These are phyloP conservation scores for Hippocampus mohnikei DNA, from an alignment of 2,113 vertebrate species.

Conservation along the genomic window DNA sequence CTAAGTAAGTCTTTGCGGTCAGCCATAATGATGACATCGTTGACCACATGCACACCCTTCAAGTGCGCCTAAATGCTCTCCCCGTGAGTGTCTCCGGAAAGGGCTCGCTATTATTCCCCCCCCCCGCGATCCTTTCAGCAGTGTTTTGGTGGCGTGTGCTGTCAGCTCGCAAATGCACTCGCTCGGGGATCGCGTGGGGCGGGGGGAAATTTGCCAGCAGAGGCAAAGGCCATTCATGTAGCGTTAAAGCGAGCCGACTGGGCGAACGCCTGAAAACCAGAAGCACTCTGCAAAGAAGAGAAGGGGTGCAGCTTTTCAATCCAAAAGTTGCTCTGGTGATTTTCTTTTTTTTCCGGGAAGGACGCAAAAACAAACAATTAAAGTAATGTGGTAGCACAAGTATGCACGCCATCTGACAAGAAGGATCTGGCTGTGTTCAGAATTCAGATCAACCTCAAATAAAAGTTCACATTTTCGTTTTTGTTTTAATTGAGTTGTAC, in stretches of 20 bases:
- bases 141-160: constrained; percentile 27
- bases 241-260: constrained; percentile 41
- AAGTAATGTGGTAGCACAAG: too few relatives aligned
- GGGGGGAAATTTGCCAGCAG: constrained; percentile 19
- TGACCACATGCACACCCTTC: constrained; percentile 24
- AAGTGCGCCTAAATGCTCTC: constrained; percentile 36
- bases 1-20: background rate
- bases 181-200: constrained; percentile 23
- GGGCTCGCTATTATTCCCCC: constrained; percentile 11
- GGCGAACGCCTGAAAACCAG: constrained; percentile 26
- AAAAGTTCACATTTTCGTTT: too few relatives aligned
- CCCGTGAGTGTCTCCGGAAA: constrained; percentile 34
- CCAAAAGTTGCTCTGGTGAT: constrained; percentile 8
- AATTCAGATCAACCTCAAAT: too few relatives aligned
- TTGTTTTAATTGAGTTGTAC: too few relatives aligned
- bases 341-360: too few relatives aligned
- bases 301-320: constrained; percentile 9
- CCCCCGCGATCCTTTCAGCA: constrained; percentile 9
- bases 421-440: too few relatives aligned
- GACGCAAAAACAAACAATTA: too few relatives aligned
- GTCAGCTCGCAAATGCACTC: constrained; percentile 55
- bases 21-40: constrained; percentile 3
- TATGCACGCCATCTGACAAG: too few relatives aligned
- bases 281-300: constrained; percentile 10
- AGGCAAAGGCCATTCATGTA: constrained; percentile 55